phyloP scores from a whole-genome alignment of 2,888 invertebrate species.

The Hymenopus coronatus region DNA sequence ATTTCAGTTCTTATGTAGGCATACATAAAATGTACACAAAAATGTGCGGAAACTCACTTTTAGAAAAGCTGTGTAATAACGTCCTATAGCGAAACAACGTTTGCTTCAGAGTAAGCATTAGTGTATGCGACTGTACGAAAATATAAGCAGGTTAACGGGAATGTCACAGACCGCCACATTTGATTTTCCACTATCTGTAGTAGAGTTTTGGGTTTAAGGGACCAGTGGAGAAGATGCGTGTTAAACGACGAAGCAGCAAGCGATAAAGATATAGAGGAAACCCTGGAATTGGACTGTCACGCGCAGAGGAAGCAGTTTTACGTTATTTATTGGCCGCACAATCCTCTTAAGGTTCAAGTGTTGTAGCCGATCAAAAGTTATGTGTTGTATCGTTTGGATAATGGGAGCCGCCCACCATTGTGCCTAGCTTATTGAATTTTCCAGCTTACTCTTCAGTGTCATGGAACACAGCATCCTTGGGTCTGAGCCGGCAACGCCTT shows the following conservation, averaged over 20 bases:
- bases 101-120: no score
- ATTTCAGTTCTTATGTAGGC: no score
- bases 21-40: no score
- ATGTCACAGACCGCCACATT: no score
- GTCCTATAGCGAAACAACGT: no score
- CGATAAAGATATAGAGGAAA: neutral
- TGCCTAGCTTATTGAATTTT: neutral
- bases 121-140: no score
- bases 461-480: neutral
- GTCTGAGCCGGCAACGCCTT: neutral
- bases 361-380: neutral
- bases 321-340: neutral
- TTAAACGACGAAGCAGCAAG: neutral
- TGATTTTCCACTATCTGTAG: no score
- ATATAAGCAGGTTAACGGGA: no score
- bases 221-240: neutral
- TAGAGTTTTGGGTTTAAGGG: neutral
- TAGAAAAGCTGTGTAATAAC: no score
- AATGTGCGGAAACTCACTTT: no score
- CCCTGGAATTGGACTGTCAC: neutral
- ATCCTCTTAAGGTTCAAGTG: neutral
- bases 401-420: neutral
- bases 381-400: neutral
- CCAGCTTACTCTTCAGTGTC: neutral
- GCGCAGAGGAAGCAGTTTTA: neutral